Conservation (phyloP, 1,140 invertebrate genomes). For the Acromyrmex heyeri region DNA sequence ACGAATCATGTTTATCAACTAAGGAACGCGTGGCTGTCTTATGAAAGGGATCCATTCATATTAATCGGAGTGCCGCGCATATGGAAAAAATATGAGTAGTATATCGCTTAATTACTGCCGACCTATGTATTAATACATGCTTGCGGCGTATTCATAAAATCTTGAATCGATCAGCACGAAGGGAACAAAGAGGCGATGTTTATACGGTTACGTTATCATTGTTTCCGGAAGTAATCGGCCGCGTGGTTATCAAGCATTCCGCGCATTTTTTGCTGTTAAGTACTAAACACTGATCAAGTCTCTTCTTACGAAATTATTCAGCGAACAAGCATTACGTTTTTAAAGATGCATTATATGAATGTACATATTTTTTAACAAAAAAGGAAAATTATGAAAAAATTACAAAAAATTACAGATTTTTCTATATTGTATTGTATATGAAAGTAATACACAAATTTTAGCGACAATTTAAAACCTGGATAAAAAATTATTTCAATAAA, state of each 20-base stretch:
- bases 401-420: not conserved
- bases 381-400: no score
- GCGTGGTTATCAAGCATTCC: not conserved
- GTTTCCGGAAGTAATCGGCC: slow-evolving; percentile 62
- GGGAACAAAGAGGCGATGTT: slow-evolving; percentile 37
- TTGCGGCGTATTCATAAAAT: slow-evolving; percentile 4
- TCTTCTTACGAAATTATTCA: not conserved
- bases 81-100: slow-evolving; percentile 66
- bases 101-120: slow-evolving; percentile 72
- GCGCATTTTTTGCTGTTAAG: not conserved
- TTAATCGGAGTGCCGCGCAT: slow-evolving; percentile 55
- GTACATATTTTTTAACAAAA: no score
- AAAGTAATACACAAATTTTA: no score
- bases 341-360: not conserved
- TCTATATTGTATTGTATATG: no score
- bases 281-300: not conserved
- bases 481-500: no score
- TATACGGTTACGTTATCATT: not conserved
- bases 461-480: no score
- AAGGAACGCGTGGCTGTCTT: slow-evolving; percentile 67
- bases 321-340: not conserved
- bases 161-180: slow-evolving; percentile 13
- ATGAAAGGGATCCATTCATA: slow-evolving; percentile 73
- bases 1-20: slow-evolving; percentile 48
- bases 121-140: slow-evolving; percentile 58